A percentile compares a stretch with the other conserved stretches of the same genome.
Evolutionary conservation across 2,888 invertebrate genomes (phyloP).

Genomic region (Lingula anatina): DNA sequence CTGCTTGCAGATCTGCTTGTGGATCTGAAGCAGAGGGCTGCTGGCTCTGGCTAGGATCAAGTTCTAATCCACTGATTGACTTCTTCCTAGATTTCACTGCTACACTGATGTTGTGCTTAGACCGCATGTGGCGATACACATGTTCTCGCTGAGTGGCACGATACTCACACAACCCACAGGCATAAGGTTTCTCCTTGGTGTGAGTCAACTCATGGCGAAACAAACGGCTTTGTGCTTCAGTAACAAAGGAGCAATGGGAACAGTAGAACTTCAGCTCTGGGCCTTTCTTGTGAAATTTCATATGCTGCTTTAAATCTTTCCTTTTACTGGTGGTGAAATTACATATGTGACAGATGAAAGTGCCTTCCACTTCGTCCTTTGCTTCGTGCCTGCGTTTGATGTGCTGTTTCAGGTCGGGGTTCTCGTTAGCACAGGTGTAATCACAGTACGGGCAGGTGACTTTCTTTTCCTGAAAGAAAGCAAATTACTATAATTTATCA

Average conservation of each 20-base stretch:
- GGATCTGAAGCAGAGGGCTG: no score
- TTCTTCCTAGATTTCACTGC: neutral
- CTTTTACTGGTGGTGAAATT: constrained; percentile 29
- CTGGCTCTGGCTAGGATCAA: no score
- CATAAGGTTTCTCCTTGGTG: constrained; percentile 39
- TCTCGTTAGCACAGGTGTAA: constrained; percentile 43
- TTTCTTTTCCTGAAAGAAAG: constrained; percentile 33
- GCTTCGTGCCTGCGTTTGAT: constrained; percentile 36
- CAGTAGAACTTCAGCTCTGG: constrained; percentile 48
- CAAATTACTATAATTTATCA: neutral
- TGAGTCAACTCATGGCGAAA: constrained; percentile 41
- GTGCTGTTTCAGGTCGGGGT: constrained; percentile 44
- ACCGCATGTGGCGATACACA: constrained; percentile 37
- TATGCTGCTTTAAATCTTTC: constrained; percentile 44
- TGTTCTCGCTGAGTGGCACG: constrained; percentile 45
- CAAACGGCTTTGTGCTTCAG: constrained; percentile 46
- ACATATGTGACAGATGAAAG: constrained; percentile 35
- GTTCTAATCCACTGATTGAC: neutral
- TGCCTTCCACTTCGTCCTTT: constrained; percentile 16
- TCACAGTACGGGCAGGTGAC: constrained; percentile 44
- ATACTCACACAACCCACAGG: constrained; percentile 43
- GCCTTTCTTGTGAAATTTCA: constrained; percentile 43
- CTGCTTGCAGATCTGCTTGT: no score
- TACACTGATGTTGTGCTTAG: constrained; percentile 37
- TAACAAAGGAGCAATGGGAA: constrained; percentile 46